Conservation (phyloP, 2,113 vertebrate genomes). For the Leuciscus idus region DNA sequence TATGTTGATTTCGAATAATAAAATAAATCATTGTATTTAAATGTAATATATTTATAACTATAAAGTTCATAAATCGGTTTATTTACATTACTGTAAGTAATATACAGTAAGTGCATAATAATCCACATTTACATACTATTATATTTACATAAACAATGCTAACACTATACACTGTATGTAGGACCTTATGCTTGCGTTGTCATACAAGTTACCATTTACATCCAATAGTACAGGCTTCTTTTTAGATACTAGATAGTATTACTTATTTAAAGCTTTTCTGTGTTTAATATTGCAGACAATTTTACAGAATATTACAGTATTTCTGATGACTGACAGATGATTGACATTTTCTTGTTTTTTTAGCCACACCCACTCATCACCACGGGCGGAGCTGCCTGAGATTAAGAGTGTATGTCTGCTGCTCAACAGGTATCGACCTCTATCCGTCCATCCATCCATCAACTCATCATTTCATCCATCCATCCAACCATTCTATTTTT, state of each 20-base stretch:
- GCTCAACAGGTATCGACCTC: slow-evolving; percentile 79
- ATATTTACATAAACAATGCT: background rate
- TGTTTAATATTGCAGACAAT: background rate
- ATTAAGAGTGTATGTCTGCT: slow-evolving; percentile 97
- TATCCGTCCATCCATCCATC: slow-evolving; percentile 11
- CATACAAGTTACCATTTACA: background rate
- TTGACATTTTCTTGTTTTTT: slow-evolving; percentile 43
- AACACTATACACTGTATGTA: background rate
- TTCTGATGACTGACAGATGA: background rate
- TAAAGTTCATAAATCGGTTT: background rate
- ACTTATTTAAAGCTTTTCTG: background rate
- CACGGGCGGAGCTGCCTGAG: slow-evolving; percentile 91
- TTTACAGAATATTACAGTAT: background rate
- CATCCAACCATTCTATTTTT: slow-evolving; percentile 22
- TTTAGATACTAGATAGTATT: background rate
- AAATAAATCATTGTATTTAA: too few relatives aligned
- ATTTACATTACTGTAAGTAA: background rate
- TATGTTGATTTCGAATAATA: background rate
- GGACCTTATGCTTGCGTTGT: background rate
- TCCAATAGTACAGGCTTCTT: background rate
- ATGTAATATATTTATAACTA: too few relatives aligned
- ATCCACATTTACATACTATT: background rate
- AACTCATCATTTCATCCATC: background rate
- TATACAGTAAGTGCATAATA: background rate
- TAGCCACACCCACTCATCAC: slow-evolving; percentile 92